These are phyloP conservation scores for Eueremaeus valkanovi DNA, from an alignment of 2,888 invertebrate genomes.

Conservation along the genomic window DNA sequence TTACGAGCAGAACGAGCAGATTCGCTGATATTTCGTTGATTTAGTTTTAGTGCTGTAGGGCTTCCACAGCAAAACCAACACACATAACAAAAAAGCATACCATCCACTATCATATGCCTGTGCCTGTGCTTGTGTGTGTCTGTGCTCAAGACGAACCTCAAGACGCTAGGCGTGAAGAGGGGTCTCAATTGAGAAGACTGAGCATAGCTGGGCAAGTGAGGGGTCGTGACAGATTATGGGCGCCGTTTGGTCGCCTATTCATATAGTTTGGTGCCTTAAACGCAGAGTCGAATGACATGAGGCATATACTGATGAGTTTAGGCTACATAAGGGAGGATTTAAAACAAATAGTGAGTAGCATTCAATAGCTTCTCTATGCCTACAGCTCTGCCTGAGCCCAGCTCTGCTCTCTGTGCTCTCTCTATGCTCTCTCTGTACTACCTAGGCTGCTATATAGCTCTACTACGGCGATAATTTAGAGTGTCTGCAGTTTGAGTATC, in stretches of 20 bases:
- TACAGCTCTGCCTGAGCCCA: neutral
- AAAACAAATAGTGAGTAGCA: constrained; percentile 30
- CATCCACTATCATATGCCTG: too few relatives aligned
- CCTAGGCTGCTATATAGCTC: neutral
- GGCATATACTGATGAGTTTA: constrained; percentile 21
- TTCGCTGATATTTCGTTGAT: constrained; percentile 1
- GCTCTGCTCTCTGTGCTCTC: neutral
- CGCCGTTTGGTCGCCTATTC: constrained; percentile 14
- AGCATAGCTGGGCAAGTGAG: neutral
- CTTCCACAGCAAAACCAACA: neutral
- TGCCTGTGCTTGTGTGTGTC: too few relatives aligned
- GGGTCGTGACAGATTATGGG: constrained; percentile 24
- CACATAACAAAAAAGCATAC: neutral
- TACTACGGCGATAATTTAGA: constrained; percentile 33
- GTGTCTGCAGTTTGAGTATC: constrained; percentile 37
- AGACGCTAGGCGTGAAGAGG: constrained; percentile 17
- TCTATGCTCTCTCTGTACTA: neutral
- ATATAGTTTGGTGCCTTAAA: constrained; percentile 6
- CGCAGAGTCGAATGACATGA: constrained; percentile 10
- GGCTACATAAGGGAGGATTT: neutral
- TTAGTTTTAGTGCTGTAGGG: constrained; percentile 31
- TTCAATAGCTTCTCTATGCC: neutral
- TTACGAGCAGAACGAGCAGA: constrained; percentile 37
- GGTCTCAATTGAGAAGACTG: neutral
- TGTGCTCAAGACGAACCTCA: neutral